Conservation (phyloP, 2,113 vertebrate genomes). For the Nannospalax galili region DNA sequence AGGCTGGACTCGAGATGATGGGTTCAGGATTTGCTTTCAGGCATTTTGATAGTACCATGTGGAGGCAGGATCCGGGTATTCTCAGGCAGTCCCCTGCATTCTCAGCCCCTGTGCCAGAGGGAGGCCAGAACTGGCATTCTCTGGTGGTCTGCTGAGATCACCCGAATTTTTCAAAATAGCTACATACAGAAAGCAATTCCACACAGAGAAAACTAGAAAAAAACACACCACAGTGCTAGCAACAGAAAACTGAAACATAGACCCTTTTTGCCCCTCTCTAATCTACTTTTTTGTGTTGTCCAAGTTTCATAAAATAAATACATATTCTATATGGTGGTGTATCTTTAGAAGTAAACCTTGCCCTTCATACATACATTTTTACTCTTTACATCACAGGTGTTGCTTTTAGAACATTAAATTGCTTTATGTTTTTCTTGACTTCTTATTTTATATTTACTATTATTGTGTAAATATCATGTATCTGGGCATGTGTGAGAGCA, state of each 20-base stretch:
- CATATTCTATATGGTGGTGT: neutral
- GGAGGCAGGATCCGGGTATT: too few relatives aligned
- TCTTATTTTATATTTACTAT: neutral
- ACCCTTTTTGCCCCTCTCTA: neutral
- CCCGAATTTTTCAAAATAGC: conserved; percentile 24
- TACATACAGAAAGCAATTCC: neutral
- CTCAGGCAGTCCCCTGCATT: too few relatives aligned
- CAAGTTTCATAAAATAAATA: neutral
- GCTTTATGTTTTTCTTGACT: neutral
- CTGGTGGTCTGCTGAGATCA: too few relatives aligned
- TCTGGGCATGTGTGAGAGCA: neutral
- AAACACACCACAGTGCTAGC: neutral
- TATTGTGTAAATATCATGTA: neutral
- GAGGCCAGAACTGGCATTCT: too few relatives aligned
- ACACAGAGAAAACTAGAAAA: neutral
- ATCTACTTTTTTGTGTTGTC: neutral
- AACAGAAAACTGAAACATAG: neutral
- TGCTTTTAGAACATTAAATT: conserved; percentile 21
- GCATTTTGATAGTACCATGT: too few relatives aligned
- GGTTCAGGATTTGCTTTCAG: too few relatives aligned
- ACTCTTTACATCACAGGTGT: conserved; percentile 4
- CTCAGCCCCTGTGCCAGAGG: too few relatives aligned
- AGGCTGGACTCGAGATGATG: too few relatives aligned
- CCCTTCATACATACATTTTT: neutral
- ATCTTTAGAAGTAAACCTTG: neutral